These are phyloP conservation scores for Nipponacmea schrenckii DNA, from an alignment of 2,888 invertebrate species.

Conservation along the genomic window DNA sequence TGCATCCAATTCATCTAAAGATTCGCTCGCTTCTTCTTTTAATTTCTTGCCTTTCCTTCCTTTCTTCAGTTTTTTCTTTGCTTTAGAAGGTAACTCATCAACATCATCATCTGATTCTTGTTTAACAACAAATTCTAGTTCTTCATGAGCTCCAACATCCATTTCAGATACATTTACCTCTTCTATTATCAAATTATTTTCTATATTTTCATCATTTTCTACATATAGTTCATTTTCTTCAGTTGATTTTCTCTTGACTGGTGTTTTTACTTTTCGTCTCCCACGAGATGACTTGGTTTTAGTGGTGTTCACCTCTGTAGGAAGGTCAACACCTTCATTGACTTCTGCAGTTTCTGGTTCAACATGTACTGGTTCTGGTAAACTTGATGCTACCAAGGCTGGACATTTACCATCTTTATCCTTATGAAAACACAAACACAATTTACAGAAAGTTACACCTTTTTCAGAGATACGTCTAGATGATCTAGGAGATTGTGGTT, in stretches of 20 bases:
- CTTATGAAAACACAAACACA: conserved; percentile 1
- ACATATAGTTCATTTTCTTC: background rate
- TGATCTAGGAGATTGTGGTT: background rate
- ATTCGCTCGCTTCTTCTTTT: background rate
- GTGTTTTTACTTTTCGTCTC: background rate
- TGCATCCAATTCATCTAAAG: background rate
- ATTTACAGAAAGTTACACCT: background rate
- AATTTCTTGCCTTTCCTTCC: background rate
- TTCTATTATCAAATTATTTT: background rate
- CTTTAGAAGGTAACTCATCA: background rate
- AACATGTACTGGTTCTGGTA: background rate
- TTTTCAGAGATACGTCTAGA: conserved; percentile 1
- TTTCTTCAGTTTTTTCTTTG: background rate
- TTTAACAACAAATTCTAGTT: conserved; percentile 3
- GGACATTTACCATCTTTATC: background rate
- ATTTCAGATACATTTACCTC: background rate
- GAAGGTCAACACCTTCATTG: background rate
- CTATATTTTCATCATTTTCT: background rate
- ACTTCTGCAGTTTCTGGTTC: too few relatives aligned
- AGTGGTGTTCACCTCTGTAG: background rate
- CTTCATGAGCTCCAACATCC: conserved; percentile 1
- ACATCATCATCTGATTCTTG: background rate
- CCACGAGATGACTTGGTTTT: background rate
- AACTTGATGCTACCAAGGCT: background rate
- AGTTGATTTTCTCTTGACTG: background rate